Evolutionary conservation across 2,113 vertebrate genomes (phyloP), one percentile per base, ranked within the genome.

Genomic region (Copsychus sechellarum): DNA sequence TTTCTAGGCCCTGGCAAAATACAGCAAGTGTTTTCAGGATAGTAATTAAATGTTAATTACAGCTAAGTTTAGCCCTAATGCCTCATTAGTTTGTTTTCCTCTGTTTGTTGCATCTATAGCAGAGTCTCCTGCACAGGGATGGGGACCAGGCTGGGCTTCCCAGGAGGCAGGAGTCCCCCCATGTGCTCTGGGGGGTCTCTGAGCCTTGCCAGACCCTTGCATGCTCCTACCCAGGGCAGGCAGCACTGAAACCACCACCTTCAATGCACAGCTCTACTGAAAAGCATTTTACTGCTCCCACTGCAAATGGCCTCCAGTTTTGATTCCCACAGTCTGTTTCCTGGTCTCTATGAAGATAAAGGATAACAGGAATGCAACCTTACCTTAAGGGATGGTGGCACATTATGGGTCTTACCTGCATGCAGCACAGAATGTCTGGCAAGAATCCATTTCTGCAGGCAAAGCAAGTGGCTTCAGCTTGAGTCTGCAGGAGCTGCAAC

Each of bases 51-150:
- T 93, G 92, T 95, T 97, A 96, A 97, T 96, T 96, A 92, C 92
- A 93, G 77, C 95, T 96, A 96, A 95, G 93, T 97, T 97, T 97
- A 97, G 93, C 90, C 94, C 95, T 96, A 96, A 96, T 97, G 90
- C 82, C 81, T 96, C 95, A 96, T 96, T 97, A 96, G 95, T 92
- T 97, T 96, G 93, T 97, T 96, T 97, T 96, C 74, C 94, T 93
- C 88, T 93, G 71, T 89, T 94, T 90, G 82, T 96, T 94, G 61
- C 85, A 93, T 78, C 82, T 94, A 22, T 28, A 69, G 80, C 91
- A 93, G 74, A 93, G 64, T 17, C 79, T 96, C 29, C 42, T 90
- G 61, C 51, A 28, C 40, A 33, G 73, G 47, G 61, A 25, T 62
- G 29, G 86, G 90, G 92, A 94, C 64, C 90, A 87, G 92, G 78